Conservation (phyloP, 2,113 vertebrate genomes). For the Cryptoleucopteryx plumbea region DNA sequence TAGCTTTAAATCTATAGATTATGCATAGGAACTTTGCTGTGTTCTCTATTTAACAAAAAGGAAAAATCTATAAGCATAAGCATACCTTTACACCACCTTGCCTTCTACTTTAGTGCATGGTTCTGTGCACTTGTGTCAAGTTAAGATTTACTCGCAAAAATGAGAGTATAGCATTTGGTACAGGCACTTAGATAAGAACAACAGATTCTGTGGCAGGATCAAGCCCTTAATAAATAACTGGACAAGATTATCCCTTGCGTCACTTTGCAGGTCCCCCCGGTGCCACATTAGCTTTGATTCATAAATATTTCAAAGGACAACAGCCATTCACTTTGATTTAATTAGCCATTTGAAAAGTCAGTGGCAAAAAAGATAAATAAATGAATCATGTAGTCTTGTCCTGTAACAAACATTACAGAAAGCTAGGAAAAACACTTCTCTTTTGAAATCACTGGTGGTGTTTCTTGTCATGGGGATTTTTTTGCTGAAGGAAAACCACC, state of each 20-base stretch:
- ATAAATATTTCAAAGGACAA: background rate
- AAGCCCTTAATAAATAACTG: background rate
- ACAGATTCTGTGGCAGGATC: background rate
- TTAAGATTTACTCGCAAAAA: background rate
- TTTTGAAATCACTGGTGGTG: background rate
- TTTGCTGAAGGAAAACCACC: background rate
- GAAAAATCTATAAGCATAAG: background rate
- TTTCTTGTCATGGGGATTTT: background rate
- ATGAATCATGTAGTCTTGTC: background rate
- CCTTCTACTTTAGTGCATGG: background rate
- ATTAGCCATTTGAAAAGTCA: background rate
- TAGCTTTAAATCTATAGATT: background rate
- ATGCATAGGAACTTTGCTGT: background rate
- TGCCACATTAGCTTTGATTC: background rate
- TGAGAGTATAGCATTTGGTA: background rate
- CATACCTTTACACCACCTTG: background rate
- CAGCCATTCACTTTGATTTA: background rate
- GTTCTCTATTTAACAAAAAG: background rate
- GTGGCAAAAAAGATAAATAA: background rate
- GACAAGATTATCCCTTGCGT: background rate
- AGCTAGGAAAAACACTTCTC: background rate
- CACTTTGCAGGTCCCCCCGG: accelerated
- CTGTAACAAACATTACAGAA: background rate
- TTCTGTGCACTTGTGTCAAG: background rate
- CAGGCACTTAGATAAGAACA: background rate